phyloP scores from a whole-genome alignment of 35 echinoderm and acorn worm genomes.

The Lytechinus variegatus region DNA sequence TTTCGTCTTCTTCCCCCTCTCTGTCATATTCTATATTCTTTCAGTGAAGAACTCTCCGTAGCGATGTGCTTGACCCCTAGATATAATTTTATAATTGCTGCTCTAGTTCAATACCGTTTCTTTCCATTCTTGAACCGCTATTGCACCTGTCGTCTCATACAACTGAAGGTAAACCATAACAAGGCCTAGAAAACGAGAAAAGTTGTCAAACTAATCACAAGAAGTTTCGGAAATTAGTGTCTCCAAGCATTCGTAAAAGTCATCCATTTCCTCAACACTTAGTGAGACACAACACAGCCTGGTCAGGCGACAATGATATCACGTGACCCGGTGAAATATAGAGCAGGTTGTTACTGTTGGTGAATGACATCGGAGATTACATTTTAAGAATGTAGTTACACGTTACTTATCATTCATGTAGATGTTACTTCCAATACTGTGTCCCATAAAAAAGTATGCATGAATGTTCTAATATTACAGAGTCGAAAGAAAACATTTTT shows the following conservation, averaged over 20 bases:
- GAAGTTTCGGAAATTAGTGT: conserved; percentile 1
- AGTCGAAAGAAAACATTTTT: too few relatives aligned
- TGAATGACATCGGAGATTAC: too few relatives aligned
- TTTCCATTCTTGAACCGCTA: neutral
- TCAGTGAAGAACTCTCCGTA: too few relatives aligned
- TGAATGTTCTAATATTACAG: too few relatives aligned
- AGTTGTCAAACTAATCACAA: conserved; percentile 26
- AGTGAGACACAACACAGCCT: neutral
- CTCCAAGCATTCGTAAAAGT: conserved; percentile 31
- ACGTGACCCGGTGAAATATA: neutral
- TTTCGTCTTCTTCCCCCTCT: too few relatives aligned
- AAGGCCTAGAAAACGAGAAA: neutral
- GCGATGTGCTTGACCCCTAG: too few relatives aligned
- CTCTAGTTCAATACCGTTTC: neutral
- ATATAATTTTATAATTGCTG: neutral
- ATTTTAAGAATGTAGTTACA: too few relatives aligned
- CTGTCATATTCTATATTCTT: too few relatives aligned
- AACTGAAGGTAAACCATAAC: neutral
- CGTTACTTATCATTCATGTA: too few relatives aligned
- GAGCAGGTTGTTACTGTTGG: too few relatives aligned
- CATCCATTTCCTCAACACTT: neutral
- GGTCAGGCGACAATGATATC: neutral
- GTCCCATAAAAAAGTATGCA: too few relatives aligned
- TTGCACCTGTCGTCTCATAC: conserved; percentile 18
- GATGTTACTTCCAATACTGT: too few relatives aligned